Evolutionary conservation across 2,888 invertebrate genomes (phyloP).

Genomic region (Leucophenga montana): DNA sequence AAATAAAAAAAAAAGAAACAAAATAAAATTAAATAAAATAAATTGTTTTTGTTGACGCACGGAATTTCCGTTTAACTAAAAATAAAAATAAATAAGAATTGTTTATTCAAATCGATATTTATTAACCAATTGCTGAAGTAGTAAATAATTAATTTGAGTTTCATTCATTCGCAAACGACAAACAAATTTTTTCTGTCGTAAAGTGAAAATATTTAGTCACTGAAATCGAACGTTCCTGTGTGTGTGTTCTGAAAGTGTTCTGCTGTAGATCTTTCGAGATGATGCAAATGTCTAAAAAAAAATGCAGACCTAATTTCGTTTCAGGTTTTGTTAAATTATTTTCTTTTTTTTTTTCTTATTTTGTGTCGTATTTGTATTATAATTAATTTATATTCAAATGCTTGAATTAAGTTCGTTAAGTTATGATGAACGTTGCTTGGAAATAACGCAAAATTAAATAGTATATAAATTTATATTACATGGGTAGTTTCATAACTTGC

Average conservation of each 20-base stretch:
- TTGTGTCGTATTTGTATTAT: constrained; percentile 34
- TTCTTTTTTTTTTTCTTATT: not conserved
- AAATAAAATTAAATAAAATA: not conserved
- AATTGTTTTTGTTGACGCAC: constrained; percentile 8
- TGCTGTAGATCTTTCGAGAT: constrained; percentile 36
- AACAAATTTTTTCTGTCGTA: constrained; percentile 29
- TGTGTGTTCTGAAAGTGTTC: constrained; percentile 9
- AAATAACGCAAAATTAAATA: not conserved
- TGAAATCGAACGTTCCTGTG: constrained; percentile 1
- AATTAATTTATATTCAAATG: constrained; percentile 31
- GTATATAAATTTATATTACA: not conserved
- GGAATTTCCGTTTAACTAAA: constrained; percentile 20
- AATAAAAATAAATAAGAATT: not conserved
- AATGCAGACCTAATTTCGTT: constrained; percentile 58
- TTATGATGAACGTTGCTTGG: not conserved
- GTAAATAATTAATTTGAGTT: constrained; percentile 33
- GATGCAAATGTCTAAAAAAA: constrained; percentile 63
- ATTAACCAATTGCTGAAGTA: too few relatives aligned
- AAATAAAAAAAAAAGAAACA: not conserved
- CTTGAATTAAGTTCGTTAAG: not conserved
- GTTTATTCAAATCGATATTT: constrained; percentile 32
- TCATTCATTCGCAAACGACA: constrained; percentile 16
- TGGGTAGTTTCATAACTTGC: constrained; percentile 12
- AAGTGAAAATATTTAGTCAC: too few relatives aligned
- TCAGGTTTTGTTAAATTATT: not conserved